Base-by-base conservation (phyloP, 2,888 invertebrate species). In the Thera obeliscata region DNA sequence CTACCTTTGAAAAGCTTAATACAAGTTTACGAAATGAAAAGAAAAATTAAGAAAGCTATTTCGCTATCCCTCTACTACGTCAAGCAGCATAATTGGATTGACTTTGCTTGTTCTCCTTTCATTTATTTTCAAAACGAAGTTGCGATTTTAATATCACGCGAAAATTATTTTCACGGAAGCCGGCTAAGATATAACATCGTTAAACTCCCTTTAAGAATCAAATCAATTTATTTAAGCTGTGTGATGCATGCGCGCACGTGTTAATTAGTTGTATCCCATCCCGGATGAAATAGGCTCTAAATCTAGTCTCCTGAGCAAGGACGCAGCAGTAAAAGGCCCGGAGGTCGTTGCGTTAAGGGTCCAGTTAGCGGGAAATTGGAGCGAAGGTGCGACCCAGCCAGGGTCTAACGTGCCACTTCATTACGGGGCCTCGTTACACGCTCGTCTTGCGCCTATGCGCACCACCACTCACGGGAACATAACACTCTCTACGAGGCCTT, bases 81-180 rank as follows among this genome's bases (percentile, higher is more conserved):
- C 86, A 86, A 86, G 88, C 88, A 83, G 71, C 74, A 84, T 88
- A 88, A 89, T 88, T 88, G 84, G 83, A 88, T 90, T 87, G 83
- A 83, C 83, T 83, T 82, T 82, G 87, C 85, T 84, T 85, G 81
- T 86, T 86, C 85, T 84, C 85, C 85, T 87, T 87, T 87, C 83
- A 81, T 83, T 87, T 85, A 84, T 87, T 86, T 85, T 87, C 81
- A 81, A 86, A 87, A 88, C 83, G 81, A 86, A 85, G 82, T 87
- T 82, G 76, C 73, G 72, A 80, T 81, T 83, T 81, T 82, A 84
- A 84, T 80, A 81, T 81, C 76, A 71, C 67, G 64, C 64, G 71
- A 75, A 83, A 78, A 76, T 78, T 73, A 76, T 78, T 80, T 79
- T 76, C 72, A 67, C 67, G 56, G 61, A 66, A 74, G 63, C 55